Evolutionary conservation across 1,140 invertebrate species (phyloP), one percentile per base, ranked within the genome.

Genomic region (Chrysoperla carnea): DNA sequence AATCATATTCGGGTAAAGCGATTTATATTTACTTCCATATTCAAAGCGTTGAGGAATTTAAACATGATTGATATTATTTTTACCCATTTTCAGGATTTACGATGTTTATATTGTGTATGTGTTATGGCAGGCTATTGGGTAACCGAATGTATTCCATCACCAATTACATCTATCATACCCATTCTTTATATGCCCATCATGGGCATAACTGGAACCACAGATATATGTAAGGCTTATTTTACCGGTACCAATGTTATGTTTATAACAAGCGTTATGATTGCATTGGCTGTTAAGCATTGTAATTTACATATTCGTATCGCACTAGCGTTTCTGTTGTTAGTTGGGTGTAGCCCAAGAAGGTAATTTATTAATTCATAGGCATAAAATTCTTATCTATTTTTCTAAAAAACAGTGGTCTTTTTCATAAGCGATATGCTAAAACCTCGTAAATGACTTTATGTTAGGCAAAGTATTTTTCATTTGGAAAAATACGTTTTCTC

Each of bases 191-290:
- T 88, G 55, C 88, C 88, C 0, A 53, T 76, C 1, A 68, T 87
- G 60, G 81, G 81, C 1, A 69, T 87, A 31, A 61, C 45, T 75
- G 75, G 11, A 54, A 64, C 36, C 55, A 60, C 56, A 49, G 52
- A 39, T 50, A 63, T 56, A 36, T 63, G 64, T 44, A 50, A 47
- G 5, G 51, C 55, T 36, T 87, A 87, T 51, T 75, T 87, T 61
- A 85, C 82, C 62, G 84, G 89, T 48, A 85, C 84, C 0, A 86
- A 85, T 53, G 83, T 91, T 70, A 78, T 92, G 67, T 92, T 83
- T 53, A 70, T 83, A 57, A 79, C 78, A 7, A 78, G 80, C 13
- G 56, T 93, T 41, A 74, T 90, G 49, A 76, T 91, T 27, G 88
- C 88, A 1, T 70, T 87, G 6, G 82, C 84, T 0, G 78, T 92